Base-by-base conservation (phyloP, 2,797 vertebrate species). In the Falco rusticolus region DNA sequence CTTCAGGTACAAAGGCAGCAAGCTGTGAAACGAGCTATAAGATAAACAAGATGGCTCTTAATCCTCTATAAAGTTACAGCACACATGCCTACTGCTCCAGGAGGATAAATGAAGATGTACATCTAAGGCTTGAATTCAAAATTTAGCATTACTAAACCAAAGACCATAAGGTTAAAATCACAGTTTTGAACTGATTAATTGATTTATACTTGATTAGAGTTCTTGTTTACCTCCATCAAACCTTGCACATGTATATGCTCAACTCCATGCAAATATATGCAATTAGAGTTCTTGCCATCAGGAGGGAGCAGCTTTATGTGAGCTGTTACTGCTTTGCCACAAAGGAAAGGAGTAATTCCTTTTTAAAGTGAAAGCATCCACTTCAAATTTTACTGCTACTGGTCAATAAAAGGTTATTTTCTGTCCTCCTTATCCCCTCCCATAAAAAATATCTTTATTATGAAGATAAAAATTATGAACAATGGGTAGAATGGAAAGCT, bases 1-100 rank as follows among this genome's bases (percentile, higher is more conserved):
- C 72, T 28, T 93, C 64, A 90, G 84, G 80, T 90, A 91, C 93
- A 92, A 97, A 90, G 79, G 89, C 74, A 89, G 74, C 93, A 97
- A 84, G 90, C 95, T 97, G 95, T 95, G 95, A 95, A 95, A 95
- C 68, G 90, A 96, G 89, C 87, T 94, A 8, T 51, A 78, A 87
- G 70, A 84, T 48, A 75, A 89, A 85, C 43, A 83, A 77, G 41
- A 54, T 31, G 79, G 77, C 68, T 95, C 78, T 56, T 93, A 89
- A 90, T 92, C 93, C 89, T 89, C 63, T 60, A 28, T 87, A 95
- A 39, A 39, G 78, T 93, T 76, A 17, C 34, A 89, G 85, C 78
- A 82, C 51, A 25, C 13, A 6, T 66, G 53, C 72, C 85, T 72
- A 28, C 64, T 86, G 82, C 84, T 82, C 71, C 16, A 8, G 65